Percentiles rank a stretch among this genome's conserved stretches.
Evolutionary conservation across 2,797 vertebrate species (phyloP).

Genomic region (Paedocypris micromegethes): DNA sequence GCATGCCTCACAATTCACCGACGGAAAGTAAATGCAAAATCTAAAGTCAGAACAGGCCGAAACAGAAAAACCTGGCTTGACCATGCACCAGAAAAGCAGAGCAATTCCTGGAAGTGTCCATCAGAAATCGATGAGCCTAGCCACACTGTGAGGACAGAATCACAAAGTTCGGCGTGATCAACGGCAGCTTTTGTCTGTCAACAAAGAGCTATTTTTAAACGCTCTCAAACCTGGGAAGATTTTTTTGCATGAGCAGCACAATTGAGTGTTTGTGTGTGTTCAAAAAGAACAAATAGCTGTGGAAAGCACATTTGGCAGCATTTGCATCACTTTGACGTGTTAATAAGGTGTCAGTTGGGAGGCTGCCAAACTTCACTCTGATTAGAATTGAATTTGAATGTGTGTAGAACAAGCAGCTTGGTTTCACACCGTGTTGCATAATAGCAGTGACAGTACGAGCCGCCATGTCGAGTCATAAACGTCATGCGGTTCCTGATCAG

Average conservation of each 20-base stretch:
- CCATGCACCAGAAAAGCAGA: too few relatives aligned
- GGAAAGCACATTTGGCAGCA: conserved; percentile 35
- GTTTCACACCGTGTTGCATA: conserved; percentile 44
- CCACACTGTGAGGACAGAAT: background rate
- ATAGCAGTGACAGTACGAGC: conserved; percentile 24
- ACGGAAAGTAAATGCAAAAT: too few relatives aligned
- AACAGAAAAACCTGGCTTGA: too few relatives aligned
- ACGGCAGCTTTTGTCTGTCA: conserved; percentile 21
- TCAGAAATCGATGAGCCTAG: background rate
- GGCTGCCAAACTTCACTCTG: background rate
- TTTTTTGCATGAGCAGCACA: conserved; percentile 31
- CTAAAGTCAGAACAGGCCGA: too few relatives aligned
- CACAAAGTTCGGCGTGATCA: conserved; percentile 15
- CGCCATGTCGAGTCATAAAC: background rate
- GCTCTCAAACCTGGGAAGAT: conserved; percentile 41
- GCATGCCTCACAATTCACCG: too few relatives aligned
- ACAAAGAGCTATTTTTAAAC: conserved; percentile 39
- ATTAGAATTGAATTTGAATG: conserved; percentile 5
- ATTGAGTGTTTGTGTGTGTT: conserved; percentile 6
- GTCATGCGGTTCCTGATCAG: background rate
- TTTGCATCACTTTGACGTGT: conserved; percentile 33
- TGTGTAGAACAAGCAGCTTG: conserved; percentile 8
- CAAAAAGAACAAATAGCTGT: conserved; percentile 20
- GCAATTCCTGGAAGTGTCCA: too few relatives aligned
- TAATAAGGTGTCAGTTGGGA: conserved; percentile 15